Evolutionary conservation across 2,888 invertebrate species (phyloP), one percentile per base, ranked within the genome.

Genomic region (Amiota mariae): DNA sequence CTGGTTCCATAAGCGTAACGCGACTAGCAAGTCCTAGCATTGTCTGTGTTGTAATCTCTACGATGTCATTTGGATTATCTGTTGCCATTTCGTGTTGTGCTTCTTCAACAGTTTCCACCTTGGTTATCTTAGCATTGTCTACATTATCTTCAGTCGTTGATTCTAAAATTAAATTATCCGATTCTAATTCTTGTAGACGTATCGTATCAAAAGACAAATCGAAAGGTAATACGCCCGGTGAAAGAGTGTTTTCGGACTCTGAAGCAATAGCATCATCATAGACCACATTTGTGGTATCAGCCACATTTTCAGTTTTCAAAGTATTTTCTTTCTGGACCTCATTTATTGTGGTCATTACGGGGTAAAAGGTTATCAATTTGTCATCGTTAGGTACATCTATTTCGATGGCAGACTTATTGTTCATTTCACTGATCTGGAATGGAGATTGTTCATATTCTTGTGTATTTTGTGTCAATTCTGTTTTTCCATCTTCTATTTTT

Each of bases 1-100:
- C 85, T 3, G 91, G 91, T 82, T 91, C 91, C 90, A 91, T 91
- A 0, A 90, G 81, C 0, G 91, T 91, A 0, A 90, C 90, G 68
- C 91, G 88, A 73, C 86, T 90, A 8, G 89, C 89, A 76, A 90
- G 76, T n/a, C 87, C 87, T 63, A 89, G 73, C 88, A 90, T 88
- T 1, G 90, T 89, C 74, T 89, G 89, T 1, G 88, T 90, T 48
- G 91, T 90, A 56, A 88, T 83, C 75, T 89, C 89, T 0, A 87
- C 80, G 63, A 86, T 87, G 51, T 86, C 87, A 1, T 84, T 84
- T 1, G 88, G 87, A 66, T 86, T 85, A 11, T 87, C 87, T 10
- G 88, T 87, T 11, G 82, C 83, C 13, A 81, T 83, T 24, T 83
- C 79, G 18, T 76, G 73, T n/a, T 75, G 79, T 12, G 47, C 63